Evolutionary conservation across 1,140 invertebrate species (phyloP).

Genomic region (Orius insidiosus): DNA sequence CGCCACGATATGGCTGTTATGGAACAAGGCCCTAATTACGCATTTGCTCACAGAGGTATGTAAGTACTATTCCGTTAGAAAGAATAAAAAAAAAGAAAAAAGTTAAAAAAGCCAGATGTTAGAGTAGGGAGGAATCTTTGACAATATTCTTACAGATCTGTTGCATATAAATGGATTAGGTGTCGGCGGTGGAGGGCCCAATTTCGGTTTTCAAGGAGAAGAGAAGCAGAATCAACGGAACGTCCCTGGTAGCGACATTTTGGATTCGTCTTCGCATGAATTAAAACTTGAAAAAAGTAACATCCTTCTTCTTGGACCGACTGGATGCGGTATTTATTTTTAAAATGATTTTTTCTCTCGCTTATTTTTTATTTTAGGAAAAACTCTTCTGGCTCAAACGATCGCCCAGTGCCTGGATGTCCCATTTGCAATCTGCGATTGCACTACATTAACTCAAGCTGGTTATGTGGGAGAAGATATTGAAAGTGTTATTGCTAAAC

Average conservation of each 20-base stretch:
- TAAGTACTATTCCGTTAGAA: conserved; percentile 2
- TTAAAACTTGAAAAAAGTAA: conserved; percentile 32
- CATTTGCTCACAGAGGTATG: conserved; percentile 55
- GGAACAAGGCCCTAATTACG: conserved; percentile 47
- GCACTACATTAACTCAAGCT: conserved; percentile 20
- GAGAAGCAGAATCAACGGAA: conserved; percentile 11
- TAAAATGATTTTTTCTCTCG: neutral
- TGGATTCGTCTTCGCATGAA: conserved; percentile 70
- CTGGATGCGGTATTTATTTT: conserved; percentile 22
- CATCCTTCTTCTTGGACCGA: conserved; percentile 23
- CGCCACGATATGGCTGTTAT: conserved; percentile 31
- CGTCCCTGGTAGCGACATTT: conserved; percentile 55
- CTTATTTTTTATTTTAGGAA: conserved; percentile 32
- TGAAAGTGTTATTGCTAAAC: conserved; percentile 16
- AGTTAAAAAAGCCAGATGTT: neutral
- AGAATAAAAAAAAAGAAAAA: no score
- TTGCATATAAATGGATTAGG: conserved; percentile 68
- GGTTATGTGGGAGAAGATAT: conserved; percentile 21
- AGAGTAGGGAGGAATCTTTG: no score
- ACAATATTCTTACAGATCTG: conserved; percentile 41
- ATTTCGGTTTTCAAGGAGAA: conserved; percentile 13
- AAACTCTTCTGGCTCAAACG: conserved; percentile 21
- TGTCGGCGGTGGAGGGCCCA: conserved; percentile 26
- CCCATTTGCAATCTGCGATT: conserved; percentile 20
- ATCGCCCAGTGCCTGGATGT: conserved; percentile 16